Conservation (phyloP, 1,140 invertebrate genomes). For the Aphelenchoides fujianensis region DNA sequence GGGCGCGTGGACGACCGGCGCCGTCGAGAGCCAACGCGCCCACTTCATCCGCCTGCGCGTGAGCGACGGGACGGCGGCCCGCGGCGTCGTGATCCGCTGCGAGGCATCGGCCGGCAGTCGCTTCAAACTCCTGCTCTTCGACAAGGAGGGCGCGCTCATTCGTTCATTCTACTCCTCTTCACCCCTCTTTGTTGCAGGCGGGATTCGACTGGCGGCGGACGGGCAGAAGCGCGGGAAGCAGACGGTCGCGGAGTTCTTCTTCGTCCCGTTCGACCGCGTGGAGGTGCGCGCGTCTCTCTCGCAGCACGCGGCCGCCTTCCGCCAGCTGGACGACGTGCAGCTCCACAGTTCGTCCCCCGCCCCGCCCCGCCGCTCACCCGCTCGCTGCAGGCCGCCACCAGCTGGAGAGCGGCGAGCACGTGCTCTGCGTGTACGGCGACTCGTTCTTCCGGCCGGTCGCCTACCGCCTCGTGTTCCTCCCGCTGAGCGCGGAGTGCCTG, state of each 20-base stretch:
- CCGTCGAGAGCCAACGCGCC: slow-evolving; percentile 52
- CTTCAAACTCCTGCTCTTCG: slow-evolving; percentile 61
- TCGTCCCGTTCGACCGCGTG: slow-evolving; percentile 57
- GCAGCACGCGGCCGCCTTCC: slow-evolving; percentile 55
- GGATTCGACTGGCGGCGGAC: slow-evolving; percentile 57
- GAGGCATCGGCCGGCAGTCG: slow-evolving; percentile 56
- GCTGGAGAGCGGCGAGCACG: slow-evolving; percentile 51
- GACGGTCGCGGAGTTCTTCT: slow-evolving; percentile 59
- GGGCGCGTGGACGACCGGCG: slow-evolving; percentile 36
- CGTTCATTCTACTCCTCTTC: not conserved
- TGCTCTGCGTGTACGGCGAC: slow-evolving; percentile 60
- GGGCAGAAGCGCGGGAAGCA: slow-evolving; percentile 54
- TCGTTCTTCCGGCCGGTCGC: slow-evolving; percentile 23
- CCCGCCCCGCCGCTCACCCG: not conserved
- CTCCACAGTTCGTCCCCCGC: slow-evolving; percentile 37
- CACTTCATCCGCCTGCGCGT: slow-evolving; percentile 56
- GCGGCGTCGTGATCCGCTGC: slow-evolving; percentile 61
- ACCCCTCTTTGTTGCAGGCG: slow-evolving; percentile 43
- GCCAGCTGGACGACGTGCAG: slow-evolving; percentile 58
- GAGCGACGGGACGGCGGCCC: slow-evolving; percentile 30
- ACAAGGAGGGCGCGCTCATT: slow-evolving; percentile 55
- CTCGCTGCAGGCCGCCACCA: slow-evolving; percentile 41
- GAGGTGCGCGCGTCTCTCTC: slow-evolving; percentile 56
- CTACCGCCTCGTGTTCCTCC: slow-evolving; percentile 37
- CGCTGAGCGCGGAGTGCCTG: slow-evolving; percentile 3